These are phyloP conservation scores for Tenebrosternarchus preto DNA, from an alignment of 2,113 vertebrate species.

Conservation along the genomic window DNA sequence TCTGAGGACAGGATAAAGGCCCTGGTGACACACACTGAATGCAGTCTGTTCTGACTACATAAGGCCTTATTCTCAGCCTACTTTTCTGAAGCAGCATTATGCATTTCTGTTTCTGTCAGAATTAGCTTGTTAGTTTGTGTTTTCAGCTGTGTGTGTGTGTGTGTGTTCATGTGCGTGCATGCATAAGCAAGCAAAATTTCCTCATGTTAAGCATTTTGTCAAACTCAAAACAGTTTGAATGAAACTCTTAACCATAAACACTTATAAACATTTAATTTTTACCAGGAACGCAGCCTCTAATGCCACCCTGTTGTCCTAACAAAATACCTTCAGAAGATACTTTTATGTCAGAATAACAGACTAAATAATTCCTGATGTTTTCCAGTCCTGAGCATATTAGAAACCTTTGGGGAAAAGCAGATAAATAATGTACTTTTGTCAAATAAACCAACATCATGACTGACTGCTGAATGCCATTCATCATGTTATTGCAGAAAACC, in stretches of 20 bases:
- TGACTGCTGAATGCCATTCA: no score
- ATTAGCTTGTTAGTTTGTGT: constrained; percentile 22
- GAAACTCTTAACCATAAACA: neutral
- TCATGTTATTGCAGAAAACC: no score
- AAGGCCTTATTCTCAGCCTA: constrained; percentile 28
- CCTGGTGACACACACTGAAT: constrained; percentile 53
- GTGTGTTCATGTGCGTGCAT: neutral
- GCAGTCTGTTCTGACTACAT: constrained; percentile 46
- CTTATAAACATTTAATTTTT: constrained; percentile 7
- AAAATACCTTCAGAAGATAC: neutral
- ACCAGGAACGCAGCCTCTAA: neutral
- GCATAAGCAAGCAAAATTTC: neutral
- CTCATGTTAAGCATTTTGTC: neutral
- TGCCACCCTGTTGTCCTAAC: neutral
- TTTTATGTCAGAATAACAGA: neutral
- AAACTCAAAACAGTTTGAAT: neutral
- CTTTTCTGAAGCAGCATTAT: constrained; percentile 40
- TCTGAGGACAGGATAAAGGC: constrained; percentile 56
- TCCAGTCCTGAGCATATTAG: neutral
- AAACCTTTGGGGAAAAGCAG: no score
- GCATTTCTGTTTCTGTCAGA: constrained; percentile 53
- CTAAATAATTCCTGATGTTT: neutral
- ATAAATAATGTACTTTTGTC: no score
- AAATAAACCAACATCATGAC: no score
- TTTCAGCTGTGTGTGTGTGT: neutral